Evolutionary conservation across 2,797 vertebrate species (phyloP).

Genomic region (Bovichtus variegatus): DNA sequence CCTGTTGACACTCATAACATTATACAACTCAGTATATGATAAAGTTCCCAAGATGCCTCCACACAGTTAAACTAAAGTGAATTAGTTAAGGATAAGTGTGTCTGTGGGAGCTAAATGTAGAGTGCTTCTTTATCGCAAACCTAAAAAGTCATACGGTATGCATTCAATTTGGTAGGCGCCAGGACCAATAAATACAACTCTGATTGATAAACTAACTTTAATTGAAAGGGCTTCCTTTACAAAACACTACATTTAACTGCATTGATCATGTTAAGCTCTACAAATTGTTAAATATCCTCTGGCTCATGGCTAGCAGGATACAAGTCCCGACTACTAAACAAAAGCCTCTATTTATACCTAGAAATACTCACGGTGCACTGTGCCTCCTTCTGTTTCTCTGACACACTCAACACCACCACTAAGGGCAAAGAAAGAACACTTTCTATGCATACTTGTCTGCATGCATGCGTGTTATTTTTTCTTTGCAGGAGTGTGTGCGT

Average conservation of each 20-base stretch:
- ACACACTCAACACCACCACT: slow-evolving; percentile 34
- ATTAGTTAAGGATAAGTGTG: neutral
- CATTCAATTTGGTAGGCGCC: slow-evolving; percentile 34
- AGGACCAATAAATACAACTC: slow-evolving; percentile 31
- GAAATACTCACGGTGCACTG: slow-evolving; percentile 54
- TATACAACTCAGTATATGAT: neutral
- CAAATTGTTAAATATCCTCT: slow-evolving; percentile 51
- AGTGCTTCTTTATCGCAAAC: neutral
- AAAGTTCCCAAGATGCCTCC: neutral
- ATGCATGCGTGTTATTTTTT: slow-evolving; percentile 39
- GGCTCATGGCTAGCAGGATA: neutral
- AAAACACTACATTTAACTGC: slow-evolving; percentile 32
- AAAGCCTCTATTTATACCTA: slow-evolving; percentile 69
- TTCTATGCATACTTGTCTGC: slow-evolving; percentile 55
- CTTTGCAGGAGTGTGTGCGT: slow-evolving; percentile 30
- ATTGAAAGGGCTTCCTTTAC: slow-evolving; percentile 33
- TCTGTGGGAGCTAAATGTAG: neutral
- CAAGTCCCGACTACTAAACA: slow-evolving; percentile 54
- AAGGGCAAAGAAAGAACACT: slow-evolving; percentile 58
- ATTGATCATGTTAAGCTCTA: slow-evolving; percentile 55
- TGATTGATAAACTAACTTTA: slow-evolving; percentile 43
- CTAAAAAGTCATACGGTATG: slow-evolving; percentile 13
- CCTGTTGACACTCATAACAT: neutral
- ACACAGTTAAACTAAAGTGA: neutral
- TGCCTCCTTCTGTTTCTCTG: slow-evolving; percentile 50